phyloP scores from a whole-genome alignment of 2,888 invertebrate species.

The Drosophila ochracea region DNA sequence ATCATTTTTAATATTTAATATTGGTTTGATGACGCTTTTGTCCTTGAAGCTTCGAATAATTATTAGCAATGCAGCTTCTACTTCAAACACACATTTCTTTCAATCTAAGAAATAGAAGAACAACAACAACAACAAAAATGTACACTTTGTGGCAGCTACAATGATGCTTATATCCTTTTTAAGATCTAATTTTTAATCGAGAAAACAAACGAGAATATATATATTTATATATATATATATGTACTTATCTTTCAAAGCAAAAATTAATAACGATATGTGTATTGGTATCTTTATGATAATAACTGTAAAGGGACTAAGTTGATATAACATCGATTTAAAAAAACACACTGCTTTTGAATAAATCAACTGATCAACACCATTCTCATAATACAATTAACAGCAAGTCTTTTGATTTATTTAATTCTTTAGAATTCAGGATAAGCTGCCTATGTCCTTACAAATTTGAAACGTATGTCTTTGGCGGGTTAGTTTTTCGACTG shows the following conservation, averaged over 20 bases:
- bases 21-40: constrained; percentile 54
- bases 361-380: constrained; percentile 61
- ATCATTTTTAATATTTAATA: constrained; percentile 58
- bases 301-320: constrained; percentile 64
- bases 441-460: neutral
- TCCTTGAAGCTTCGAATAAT: constrained; percentile 59
- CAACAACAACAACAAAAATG: constrained; percentile 31
- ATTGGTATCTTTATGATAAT: constrained; percentile 62
- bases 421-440: neutral
- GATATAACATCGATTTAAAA: constrained; percentile 53
- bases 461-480: constrained; percentile 10
- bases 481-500: neutral
- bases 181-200: constrained; percentile 66
- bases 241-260: constrained; percentile 39
- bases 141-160: constrained; percentile 69
- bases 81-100: constrained; percentile 28
- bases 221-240: constrained; percentile 30
- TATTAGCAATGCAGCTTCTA: constrained; percentile 47
- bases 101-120: constrained; percentile 35
- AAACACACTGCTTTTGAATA: constrained; percentile 69
- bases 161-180: constrained; percentile 76
- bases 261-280: constrained; percentile 43
- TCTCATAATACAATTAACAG: constrained; percentile 22
- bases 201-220: constrained; percentile 34
- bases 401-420: neutral